Evolutionary conservation across 2,888 invertebrate species (phyloP).

Genomic region (Rotaria magnacalcarata): DNA sequence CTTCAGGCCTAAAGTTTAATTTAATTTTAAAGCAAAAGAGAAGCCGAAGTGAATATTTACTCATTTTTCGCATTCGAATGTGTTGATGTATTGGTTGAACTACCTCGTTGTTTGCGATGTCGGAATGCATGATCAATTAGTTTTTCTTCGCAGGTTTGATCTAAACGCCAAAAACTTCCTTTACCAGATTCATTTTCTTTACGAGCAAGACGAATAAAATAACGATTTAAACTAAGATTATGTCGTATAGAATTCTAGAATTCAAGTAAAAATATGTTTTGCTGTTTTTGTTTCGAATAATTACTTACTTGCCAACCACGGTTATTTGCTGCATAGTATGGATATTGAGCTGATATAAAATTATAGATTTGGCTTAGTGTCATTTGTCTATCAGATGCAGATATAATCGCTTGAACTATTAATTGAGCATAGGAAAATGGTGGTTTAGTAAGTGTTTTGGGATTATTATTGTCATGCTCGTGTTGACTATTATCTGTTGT

Average conservation of each 20-base stretch:
- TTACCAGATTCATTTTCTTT: slow-evolving; percentile 97
- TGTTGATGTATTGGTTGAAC: neutral
- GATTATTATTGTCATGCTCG: neutral
- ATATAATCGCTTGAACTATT: slow-evolving; percentile 92
- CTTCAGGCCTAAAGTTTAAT: neutral
- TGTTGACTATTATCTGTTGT: neutral
- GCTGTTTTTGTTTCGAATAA: neutral
- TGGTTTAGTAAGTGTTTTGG: neutral
- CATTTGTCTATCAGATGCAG: slow-evolving; percentile 86
- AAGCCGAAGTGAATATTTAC: neutral
- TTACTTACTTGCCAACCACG: slow-evolving; percentile 81
- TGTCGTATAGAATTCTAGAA: slow-evolving; percentile 65
- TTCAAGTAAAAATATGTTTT: no score
- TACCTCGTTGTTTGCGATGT: slow-evolving; percentile 12
- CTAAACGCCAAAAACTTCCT: slow-evolving; percentile 95
- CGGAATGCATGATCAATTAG: slow-evolving; percentile 43
- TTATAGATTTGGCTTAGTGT: slow-evolving; percentile 95
- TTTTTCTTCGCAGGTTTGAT: slow-evolving; percentile 41
- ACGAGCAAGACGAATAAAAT: slow-evolving; percentile 78
- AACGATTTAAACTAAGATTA: slow-evolving; percentile 67
- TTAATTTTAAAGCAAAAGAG: neutral
- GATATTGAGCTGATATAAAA: slow-evolving; percentile 95
- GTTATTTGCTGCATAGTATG: slow-evolving; percentile 92
- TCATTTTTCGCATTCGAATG: neutral
- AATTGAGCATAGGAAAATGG: slow-evolving; percentile 97